These are phyloP conservation scores for Corythaixoides concolor DNA, from an alignment of 2,113 vertebrate genomes.

Conservation along the genomic window DNA sequence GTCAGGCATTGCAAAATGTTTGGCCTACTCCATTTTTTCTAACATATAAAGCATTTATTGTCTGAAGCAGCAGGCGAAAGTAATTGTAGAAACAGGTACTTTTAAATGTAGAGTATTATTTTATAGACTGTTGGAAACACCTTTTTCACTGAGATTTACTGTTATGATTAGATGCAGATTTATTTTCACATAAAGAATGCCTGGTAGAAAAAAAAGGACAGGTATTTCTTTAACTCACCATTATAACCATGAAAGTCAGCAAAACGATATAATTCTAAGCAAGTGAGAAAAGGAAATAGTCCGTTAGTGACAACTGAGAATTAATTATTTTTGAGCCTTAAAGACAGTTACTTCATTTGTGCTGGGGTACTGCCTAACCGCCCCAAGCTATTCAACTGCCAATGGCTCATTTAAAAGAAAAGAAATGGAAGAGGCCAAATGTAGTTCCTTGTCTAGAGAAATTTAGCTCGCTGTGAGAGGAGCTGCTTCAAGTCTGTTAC, in stretches of 20 bases:
- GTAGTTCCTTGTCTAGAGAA: not conserved
- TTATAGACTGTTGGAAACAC: not conserved
- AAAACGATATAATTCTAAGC: not conserved
- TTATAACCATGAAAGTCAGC: not conserved
- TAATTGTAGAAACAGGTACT: not conserved
- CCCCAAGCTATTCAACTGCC: not conserved
- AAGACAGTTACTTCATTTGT: not conserved
- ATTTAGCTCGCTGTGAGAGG: not conserved
- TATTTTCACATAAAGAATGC: not conserved
- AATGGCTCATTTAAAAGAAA: not conserved
- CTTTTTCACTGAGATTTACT: not conserved
- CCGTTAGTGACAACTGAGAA: not conserved
- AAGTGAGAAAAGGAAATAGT: not conserved
- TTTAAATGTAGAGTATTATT: not conserved
- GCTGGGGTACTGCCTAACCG: not conserved
- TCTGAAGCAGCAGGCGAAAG: not conserved
- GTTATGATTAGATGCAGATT: not conserved
- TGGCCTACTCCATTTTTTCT: not conserved
- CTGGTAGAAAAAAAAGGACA: not conserved
- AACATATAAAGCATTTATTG: not conserved
- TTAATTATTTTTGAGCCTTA: not conserved
- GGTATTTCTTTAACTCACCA: not conserved
- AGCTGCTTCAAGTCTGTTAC: not conserved
- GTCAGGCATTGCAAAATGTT: not conserved
- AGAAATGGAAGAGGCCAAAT: not conserved